Conservation (phyloP, 2,797 vertebrate species). For the Cryptoblepharus egeriae region DNA sequence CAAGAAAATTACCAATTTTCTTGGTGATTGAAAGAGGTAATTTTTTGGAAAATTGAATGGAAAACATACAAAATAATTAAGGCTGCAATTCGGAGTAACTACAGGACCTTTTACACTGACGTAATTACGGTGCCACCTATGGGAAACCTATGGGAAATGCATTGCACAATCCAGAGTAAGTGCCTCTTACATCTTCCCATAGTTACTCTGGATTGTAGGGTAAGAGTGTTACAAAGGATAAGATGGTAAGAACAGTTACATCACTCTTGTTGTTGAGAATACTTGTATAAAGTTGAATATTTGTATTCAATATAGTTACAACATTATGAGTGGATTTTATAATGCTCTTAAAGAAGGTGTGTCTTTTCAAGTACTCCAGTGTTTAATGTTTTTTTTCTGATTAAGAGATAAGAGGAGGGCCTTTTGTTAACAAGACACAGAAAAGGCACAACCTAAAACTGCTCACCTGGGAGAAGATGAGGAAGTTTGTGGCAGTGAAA, state of each 20-base stretch:
- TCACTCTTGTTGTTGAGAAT: too few species aligned
- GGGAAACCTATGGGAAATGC: too few species aligned
- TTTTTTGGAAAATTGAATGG: neutral
- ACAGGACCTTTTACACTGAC: too few species aligned
- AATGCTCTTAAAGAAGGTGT: neutral
- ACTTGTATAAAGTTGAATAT: too few species aligned
- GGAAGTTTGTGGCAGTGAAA: neutral
- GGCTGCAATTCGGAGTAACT: too few species aligned
- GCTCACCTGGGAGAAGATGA: slow-evolving; percentile 16
- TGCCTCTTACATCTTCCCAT: too few species aligned
- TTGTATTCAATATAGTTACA: too few species aligned
- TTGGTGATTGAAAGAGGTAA: too few species aligned
- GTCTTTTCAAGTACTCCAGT: neutral
- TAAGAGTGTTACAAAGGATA: neutral
- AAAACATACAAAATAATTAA: neutral
- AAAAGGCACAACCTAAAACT: neutral
- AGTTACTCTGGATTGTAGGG: too few species aligned
- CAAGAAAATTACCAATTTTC: too few species aligned
- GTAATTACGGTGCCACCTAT: too few species aligned
- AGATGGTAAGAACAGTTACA: neutral
- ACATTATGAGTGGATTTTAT: neutral
- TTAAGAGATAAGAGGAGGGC: neutral
- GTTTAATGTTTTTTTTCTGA: neutral
- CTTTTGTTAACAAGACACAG: slow-evolving; percentile 21
- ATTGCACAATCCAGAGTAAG: too few species aligned